These are phyloP conservation scores for Troglohyphantes excavatus DNA, from an alignment of 2,888 invertebrate genomes.

Conservation along the genomic window DNA sequence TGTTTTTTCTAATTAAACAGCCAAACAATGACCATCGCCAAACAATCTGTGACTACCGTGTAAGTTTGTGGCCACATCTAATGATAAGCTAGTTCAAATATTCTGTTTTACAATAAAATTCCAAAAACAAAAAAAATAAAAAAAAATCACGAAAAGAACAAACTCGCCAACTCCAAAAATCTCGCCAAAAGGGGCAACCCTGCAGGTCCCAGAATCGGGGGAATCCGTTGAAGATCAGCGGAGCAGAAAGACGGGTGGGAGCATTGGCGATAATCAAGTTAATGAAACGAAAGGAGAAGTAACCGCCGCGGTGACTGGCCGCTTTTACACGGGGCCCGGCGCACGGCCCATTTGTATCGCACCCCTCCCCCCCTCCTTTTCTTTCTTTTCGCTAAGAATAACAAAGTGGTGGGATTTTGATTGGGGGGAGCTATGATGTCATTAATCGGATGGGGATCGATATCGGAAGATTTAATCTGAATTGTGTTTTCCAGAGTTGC, in stretches of 20 bases:
- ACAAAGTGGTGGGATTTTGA: conserved; percentile 65
- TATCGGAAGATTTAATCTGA: conserved; percentile 57
- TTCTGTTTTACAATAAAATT: too few relatives aligned
- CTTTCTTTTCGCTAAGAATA: conserved; percentile 52
- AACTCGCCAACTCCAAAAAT: neutral
- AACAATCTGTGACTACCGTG: too few relatives aligned
- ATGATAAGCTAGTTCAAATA: too few relatives aligned
- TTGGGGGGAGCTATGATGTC: conserved; percentile 6
- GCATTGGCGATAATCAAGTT: conserved; percentile 78
- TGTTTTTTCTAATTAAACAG: too few relatives aligned
- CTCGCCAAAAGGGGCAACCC: neutral
- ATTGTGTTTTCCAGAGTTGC: conserved; percentile 16
- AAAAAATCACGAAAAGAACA: too few relatives aligned
- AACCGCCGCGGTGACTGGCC: conserved; percentile 73
- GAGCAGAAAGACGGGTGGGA: conserved; percentile 69
- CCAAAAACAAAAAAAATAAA: too few relatives aligned
- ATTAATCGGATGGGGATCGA: conserved; percentile 40
- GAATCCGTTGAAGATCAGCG: conserved; percentile 58
- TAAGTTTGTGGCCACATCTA: too few relatives aligned
- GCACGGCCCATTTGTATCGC: conserved; percentile 63
- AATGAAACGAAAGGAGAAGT: conserved; percentile 78
- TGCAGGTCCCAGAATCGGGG: conserved; percentile 28
- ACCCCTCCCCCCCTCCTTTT: neutral
- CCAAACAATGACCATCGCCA: too few relatives aligned
- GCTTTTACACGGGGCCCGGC: conserved; percentile 51